Evolutionary conservation across 1,140 invertebrate genomes (phyloP).

Genomic region (Neodiprion pinetum): DNA sequence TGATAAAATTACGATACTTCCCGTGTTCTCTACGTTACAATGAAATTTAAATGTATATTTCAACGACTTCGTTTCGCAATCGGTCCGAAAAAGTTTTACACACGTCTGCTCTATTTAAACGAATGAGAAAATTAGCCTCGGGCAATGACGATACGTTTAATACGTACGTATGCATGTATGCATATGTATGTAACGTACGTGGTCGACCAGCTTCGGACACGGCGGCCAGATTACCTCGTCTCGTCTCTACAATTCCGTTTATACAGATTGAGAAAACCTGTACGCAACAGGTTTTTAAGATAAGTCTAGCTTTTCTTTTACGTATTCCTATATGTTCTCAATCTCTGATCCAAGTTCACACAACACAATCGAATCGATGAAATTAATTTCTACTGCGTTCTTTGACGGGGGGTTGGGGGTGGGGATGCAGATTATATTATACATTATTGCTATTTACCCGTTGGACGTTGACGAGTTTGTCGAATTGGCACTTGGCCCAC

Average conservation of each 20-base stretch:
- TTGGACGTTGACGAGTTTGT: constrained; percentile 3
- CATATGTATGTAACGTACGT: too few species aligned
- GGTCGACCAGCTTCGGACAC: not conserved
- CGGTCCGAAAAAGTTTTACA: too few species aligned
- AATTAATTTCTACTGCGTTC: not conserved
- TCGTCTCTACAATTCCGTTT: not conserved
- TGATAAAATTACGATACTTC: not conserved
- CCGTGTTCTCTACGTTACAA: too few species aligned
- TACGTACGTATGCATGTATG: too few species aligned
- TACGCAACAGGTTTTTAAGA: too few species aligned
- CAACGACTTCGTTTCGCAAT: too few species aligned
- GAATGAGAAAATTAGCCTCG: too few species aligned
- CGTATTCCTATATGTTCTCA: not conserved
- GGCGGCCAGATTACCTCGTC: not conserved
- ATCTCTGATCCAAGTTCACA: not conserved
- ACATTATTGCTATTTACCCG: not conserved
- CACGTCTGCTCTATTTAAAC: too few species aligned
- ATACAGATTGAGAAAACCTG: too few species aligned
- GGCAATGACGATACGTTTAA: too few species aligned
- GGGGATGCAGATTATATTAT: not conserved
- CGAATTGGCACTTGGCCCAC: not conserved
- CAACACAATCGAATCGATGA: not conserved
- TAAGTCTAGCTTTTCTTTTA: not conserved
- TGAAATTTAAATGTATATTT: too few species aligned
- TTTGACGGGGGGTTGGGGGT: not conserved